Conservation (phyloP, 2,113 vertebrate genomes). For the Setophaga petechia region DNA sequence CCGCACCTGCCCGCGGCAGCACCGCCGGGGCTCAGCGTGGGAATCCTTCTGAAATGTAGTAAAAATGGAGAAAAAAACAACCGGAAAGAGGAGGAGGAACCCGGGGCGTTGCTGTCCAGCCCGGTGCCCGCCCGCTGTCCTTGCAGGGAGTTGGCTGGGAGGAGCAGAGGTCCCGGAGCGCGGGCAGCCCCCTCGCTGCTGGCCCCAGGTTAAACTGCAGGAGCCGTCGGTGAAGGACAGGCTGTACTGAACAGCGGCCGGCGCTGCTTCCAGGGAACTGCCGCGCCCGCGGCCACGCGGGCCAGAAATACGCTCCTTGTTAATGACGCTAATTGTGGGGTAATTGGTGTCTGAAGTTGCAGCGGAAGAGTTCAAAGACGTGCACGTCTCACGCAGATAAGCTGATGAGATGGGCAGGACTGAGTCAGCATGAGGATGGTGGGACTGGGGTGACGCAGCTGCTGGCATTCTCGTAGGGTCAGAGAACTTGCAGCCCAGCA, state of each 20-base stretch:
- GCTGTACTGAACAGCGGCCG: background rate
- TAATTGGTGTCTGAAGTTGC: background rate
- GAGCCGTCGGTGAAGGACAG: background rate
- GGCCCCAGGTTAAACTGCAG: background rate
- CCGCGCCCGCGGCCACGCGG: background rate
- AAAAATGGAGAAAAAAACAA: background rate
- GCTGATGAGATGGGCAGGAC: background rate
- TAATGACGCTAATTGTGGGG: background rate
- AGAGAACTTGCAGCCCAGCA: background rate
- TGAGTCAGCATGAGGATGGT: background rate
- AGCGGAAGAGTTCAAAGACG: background rate
- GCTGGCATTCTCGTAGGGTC: background rate
- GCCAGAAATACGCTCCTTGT: background rate
- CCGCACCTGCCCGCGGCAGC: background rate
- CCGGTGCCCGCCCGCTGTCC: background rate
- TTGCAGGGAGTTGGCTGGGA: background rate
- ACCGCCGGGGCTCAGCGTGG: background rate
- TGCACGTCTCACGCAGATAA: rapidly evolving
- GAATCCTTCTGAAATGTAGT: rapidly evolving
- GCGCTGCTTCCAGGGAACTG: background rate
- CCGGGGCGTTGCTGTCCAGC: background rate
- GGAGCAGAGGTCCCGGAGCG: background rate
- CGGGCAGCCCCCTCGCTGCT: background rate
- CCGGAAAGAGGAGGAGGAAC: background rate
- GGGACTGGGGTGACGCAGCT: background rate